Evolutionary conservation across 2,113 vertebrate genomes (phyloP).

Genomic region (Ciconia boyciana): DNA sequence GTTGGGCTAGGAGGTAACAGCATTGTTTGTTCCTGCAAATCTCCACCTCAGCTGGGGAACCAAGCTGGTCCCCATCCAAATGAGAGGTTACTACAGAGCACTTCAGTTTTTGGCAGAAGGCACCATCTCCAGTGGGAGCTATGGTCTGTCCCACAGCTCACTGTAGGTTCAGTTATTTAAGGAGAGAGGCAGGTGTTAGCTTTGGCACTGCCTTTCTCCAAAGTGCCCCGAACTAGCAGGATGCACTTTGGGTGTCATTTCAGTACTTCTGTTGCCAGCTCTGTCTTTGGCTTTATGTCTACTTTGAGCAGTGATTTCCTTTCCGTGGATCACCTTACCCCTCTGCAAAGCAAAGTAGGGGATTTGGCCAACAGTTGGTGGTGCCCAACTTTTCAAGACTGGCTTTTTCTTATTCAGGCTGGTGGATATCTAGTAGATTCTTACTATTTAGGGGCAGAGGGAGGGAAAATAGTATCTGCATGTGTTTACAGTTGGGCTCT

Average conservation of each 20-base stretch:
- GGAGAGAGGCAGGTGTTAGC: background rate
- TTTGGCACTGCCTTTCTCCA: background rate
- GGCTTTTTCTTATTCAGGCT: background rate
- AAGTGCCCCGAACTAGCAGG: background rate
- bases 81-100: background rate
- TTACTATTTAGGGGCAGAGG: background rate
- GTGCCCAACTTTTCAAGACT: background rate
- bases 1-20: background rate
- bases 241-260: background rate
- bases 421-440: background rate
- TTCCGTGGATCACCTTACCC: background rate
- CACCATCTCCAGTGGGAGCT: background rate
- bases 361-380: background rate
- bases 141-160: background rate
- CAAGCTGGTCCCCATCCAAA: background rate
- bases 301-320: background rate
- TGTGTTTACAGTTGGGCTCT: background rate
- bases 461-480: background rate
- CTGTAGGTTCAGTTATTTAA: background rate
- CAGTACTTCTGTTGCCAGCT: background rate
- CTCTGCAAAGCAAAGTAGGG: background rate
- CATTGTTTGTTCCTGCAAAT: background rate
- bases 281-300: background rate
- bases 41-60: background rate
- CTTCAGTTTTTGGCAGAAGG: background rate